phyloP scores from a whole-genome alignment of 2,888 invertebrate genomes.

The Nephrotoma flavescens region DNA sequence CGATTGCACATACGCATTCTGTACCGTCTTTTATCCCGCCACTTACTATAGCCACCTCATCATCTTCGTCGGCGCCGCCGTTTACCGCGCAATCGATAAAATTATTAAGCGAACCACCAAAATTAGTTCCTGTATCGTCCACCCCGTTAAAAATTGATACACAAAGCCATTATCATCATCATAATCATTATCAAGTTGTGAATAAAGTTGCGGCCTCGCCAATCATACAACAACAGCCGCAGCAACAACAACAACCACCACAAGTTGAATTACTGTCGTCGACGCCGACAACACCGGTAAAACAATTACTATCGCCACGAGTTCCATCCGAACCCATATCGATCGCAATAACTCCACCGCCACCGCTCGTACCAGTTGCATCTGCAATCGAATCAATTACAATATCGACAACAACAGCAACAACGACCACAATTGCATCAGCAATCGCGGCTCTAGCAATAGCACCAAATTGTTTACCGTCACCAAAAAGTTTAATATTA shows the following conservation, averaged over 20 bases:
- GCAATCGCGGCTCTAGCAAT: constrained; percentile 6
- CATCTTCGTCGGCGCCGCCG: constrained; percentile 7
- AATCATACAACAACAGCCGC: neutral
- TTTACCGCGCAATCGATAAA: neutral
- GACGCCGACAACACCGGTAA: neutral
- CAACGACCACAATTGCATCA: constrained; percentile 16
- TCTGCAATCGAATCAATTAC: constrained; percentile 18
- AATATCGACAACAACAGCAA: constrained; percentile 15
- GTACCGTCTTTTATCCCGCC: neutral
- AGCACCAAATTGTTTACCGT: constrained; percentile 9
- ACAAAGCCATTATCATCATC: neutral
- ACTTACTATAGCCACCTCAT: neutral
- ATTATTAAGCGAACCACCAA: neutral
- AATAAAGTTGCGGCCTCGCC: neutral
- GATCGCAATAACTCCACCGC: constrained; percentile 5
- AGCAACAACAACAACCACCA: neutral
- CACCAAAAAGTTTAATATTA: constrained; percentile 13
- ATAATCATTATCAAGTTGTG: neutral
- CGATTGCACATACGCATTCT: neutral
- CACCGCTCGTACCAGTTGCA: constrained; percentile 16
- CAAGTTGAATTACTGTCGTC: neutral
- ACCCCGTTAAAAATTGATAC: neutral
- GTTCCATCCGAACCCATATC: neutral
- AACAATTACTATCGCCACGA: neutral
- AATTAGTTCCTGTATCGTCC: neutral